A percentile compares a stretch with the other conserved stretches of the same genome.
phyloP scores from a whole-genome alignment of 2,888 invertebrate genomes.

The Leuctra nigra region DNA sequence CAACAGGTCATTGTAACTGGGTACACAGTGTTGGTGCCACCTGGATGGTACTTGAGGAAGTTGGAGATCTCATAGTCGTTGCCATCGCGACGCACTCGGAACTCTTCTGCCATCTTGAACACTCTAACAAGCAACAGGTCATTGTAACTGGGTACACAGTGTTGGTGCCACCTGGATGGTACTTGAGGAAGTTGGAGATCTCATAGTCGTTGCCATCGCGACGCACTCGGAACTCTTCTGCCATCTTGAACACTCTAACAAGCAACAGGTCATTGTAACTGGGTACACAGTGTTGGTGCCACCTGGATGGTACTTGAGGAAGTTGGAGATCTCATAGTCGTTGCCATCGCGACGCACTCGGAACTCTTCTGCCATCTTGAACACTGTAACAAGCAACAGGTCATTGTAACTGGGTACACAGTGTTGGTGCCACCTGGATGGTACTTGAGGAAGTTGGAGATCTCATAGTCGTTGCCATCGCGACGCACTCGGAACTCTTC shows the following conservation, averaged over 20 bases:
- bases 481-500: conserved; percentile 41
- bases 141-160: conserved; percentile 53
- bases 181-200: conserved; percentile 55
- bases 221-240: conserved; percentile 38
- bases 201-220: conserved; percentile 51
- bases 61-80: conserved; percentile 55
- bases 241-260: no score
- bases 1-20: no score
- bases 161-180: conserved; percentile 68
- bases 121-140: no score
- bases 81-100: conserved; percentile 40
- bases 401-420: conserved; percentile 51
- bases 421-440: conserved; percentile 70
- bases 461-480: conserved; percentile 50
- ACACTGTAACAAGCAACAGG: no score
- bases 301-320: conserved; percentile 67
- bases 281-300: conserved; percentile 60
- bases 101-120: conserved; percentile 31
- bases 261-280: no score
- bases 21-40: conserved; percentile 58
- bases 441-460: conserved; percentile 56
- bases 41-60: conserved; percentile 67
- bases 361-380: conserved; percentile 38
- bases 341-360: conserved; percentile 41
- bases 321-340: conserved; percentile 56